These are phyloP conservation scores for Ancistrus triradiatus DNA, from an alignment of 2,113 vertebrate genomes.

Conservation along the genomic window DNA sequence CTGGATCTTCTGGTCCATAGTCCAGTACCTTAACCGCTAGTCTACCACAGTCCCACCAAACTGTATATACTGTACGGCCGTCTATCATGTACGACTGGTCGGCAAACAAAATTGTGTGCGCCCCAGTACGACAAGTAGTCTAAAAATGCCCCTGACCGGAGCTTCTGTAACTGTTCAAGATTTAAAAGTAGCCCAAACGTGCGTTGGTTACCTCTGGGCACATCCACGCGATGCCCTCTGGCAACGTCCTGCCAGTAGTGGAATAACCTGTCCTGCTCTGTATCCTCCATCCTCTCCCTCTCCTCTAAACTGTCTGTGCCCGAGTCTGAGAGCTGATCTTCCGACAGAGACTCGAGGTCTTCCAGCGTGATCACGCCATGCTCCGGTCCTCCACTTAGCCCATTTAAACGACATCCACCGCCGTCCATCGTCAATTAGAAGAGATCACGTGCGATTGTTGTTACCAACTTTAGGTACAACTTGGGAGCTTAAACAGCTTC, in stretches of 20 bases:
- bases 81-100: too few relatives aligned
- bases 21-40: too few relatives aligned
- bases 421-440: slow-evolving; percentile 61
- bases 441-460: neutral
- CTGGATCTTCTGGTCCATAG: too few relatives aligned
- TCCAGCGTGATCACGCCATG: slow-evolving; percentile 78
- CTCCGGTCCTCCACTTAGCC: slow-evolving; percentile 40
- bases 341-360: slow-evolving; percentile 75
- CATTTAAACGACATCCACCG: slow-evolving; percentile 71
- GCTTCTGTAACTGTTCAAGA: too few relatives aligned
- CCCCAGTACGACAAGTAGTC: too few relatives aligned
- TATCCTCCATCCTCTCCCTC: slow-evolving; percentile 64
- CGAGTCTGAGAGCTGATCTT: slow-evolving; percentile 70
- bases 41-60: too few relatives aligned
- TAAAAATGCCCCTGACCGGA: too few relatives aligned
- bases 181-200: too few relatives aligned
- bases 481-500: too few relatives aligned
- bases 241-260: slow-evolving; percentile 83
- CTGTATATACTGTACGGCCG: too few relatives aligned
- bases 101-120: too few relatives aligned
- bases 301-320: slow-evolving; percentile 67
- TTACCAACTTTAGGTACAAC: too few relatives aligned
- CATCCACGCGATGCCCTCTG: slow-evolving; percentile 81
- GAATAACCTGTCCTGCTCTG: slow-evolving; percentile 68
- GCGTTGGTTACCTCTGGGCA: slow-evolving; percentile 80